Conservation (phyloP, 2,797 vertebrate species). For the Harpagifer antarcticus region DNA sequence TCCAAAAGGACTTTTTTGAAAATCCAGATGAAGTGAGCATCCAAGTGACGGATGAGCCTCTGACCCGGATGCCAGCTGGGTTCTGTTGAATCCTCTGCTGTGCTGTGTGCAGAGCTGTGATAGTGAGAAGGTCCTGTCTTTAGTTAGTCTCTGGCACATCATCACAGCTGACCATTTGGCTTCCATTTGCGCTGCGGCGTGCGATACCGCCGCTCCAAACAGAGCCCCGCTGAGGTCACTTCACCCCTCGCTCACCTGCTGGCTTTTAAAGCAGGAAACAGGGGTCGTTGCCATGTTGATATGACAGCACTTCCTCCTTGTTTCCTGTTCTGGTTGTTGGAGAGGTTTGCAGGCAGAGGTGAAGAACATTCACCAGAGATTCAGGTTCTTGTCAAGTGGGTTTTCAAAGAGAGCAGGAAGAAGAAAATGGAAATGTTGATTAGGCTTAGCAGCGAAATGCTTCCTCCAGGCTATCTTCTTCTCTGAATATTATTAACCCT, state of each 20-base stretch:
- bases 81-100: slow-evolving; percentile 35
- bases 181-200: slow-evolving; percentile 14
- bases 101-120: slow-evolving; percentile 39
- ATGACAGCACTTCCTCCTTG: background rate
- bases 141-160: slow-evolving; percentile 36
- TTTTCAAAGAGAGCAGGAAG: too few relatives aligned
- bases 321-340: background rate
- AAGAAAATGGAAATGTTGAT: too few relatives aligned
- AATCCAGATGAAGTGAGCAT: slow-evolving; percentile 25
- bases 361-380: background rate
- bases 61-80: slow-evolving; percentile 33
- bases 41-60: slow-evolving; percentile 41
- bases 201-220: slow-evolving; percentile 9
- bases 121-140: slow-evolving; percentile 44
- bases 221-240: slow-evolving; percentile 19
- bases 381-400: background rate
- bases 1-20: slow-evolving; percentile 1
- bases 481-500: too few relatives aligned
- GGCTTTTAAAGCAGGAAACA: slow-evolving; percentile 1
- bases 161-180: slow-evolving; percentile 46
- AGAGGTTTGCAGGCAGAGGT: too few relatives aligned
- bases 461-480: too few relatives aligned
- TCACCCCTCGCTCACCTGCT: slow-evolving; percentile 35
- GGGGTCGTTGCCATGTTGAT: background rate
- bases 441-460: too few relatives aligned